Evolutionary conservation across 2,888 invertebrate genomes (phyloP).

Genomic region (Digitonthophagus gazella): DNA sequence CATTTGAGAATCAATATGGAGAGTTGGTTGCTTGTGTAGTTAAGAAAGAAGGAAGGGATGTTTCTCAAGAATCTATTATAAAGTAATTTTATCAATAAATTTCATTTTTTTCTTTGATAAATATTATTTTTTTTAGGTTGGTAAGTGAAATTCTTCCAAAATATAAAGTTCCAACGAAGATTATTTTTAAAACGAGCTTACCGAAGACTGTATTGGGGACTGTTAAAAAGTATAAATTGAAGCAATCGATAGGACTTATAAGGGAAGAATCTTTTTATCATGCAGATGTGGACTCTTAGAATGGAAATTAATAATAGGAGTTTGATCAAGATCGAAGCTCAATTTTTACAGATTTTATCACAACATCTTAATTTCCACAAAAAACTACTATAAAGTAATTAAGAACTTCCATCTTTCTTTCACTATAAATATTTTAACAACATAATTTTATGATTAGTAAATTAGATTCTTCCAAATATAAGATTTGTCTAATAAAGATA

Average conservation of each 20-base stretch:
- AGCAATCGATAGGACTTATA: constrained; percentile 24
- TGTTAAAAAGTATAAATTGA: constrained; percentile 37
- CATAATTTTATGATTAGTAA: too few species aligned
- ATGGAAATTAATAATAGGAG: too few species aligned
- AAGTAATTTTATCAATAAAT: too few species aligned
- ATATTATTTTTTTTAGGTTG: constrained; percentile 27
- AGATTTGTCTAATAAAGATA: too few species aligned
- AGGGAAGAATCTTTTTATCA: constrained; percentile 26
- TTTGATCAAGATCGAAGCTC: too few species aligned
- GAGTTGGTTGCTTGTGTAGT: constrained; percentile 40
- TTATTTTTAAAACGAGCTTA: constrained; percentile 39
- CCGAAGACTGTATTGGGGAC: constrained; percentile 42
- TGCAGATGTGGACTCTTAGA: constrained; percentile 4
- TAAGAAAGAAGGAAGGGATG: constrained; percentile 30
- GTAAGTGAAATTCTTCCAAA: constrained; percentile 34
- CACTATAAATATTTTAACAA: too few species aligned
- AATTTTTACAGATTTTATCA: too few species aligned
- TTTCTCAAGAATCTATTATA: constrained; percentile 28
- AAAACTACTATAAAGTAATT: too few species aligned
- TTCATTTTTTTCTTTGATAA: too few species aligned
- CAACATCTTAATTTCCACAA: too few species aligned
- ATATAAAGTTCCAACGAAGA: constrained; percentile 35
- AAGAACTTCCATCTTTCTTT: too few species aligned
- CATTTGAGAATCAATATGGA: constrained; percentile 35
- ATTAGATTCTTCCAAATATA: too few species aligned